A percentile compares a stretch with the other conserved stretches of the same genome.
phyloP scores from a whole-genome alignment of 2,797 vertebrate species.

The Fratercula arctica region DNA sequence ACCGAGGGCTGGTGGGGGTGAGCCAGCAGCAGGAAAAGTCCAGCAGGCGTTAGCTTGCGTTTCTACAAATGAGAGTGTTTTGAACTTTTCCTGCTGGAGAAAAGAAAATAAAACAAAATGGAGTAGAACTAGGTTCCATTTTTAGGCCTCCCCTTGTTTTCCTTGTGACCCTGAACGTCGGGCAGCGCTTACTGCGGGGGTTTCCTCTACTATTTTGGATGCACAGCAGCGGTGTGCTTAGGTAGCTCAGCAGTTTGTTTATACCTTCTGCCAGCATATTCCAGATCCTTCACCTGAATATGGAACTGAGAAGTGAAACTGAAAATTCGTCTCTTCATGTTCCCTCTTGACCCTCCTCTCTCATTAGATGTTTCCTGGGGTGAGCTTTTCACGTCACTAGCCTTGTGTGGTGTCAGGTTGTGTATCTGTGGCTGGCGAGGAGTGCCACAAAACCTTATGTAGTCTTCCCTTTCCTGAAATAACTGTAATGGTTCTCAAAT shows the following conservation, averaged over 20 bases:
- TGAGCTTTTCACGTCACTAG: neutral
- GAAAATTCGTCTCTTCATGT: neutral
- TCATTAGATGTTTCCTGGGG: neutral
- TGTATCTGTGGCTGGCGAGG: rapidly evolving
- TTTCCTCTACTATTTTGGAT: neutral
- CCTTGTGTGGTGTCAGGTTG: neutral
- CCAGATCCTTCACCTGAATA: neutral
- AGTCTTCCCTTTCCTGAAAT: neutral
- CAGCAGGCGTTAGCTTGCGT: neutral
- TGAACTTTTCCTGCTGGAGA: neutral
- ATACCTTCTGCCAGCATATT: neutral
- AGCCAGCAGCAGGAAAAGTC: neutral
- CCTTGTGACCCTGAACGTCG: neutral
- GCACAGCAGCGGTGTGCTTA: neutral
- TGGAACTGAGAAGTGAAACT: neutral
- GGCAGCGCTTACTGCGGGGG: rapidly evolving
- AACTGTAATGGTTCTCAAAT: neutral
- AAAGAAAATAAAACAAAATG: neutral
- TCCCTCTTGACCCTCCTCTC: neutral
- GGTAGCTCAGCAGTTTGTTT: neutral
- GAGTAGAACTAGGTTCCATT: neutral
- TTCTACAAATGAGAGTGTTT: neutral
- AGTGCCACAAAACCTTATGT: neutral
- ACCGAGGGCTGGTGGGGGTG: neutral
- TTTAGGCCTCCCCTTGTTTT: neutral